Conservation (phyloP, 1,140 invertebrate genomes). For the Mamestra configurata region DNA sequence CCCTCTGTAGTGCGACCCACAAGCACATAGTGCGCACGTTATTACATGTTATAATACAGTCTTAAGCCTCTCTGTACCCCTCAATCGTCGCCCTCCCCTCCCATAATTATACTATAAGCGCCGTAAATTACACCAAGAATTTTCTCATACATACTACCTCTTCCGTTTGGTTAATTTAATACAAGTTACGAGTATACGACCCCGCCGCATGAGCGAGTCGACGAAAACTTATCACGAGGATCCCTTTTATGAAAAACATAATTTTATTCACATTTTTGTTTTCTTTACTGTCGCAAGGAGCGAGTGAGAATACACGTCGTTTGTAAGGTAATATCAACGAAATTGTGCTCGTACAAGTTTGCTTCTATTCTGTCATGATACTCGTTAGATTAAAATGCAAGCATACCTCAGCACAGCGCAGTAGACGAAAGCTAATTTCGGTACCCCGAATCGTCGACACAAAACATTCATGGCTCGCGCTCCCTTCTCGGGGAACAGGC, state of each 20-base stretch:
- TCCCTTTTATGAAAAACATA: constrained; percentile 42
- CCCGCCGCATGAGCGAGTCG: constrained; percentile 3
- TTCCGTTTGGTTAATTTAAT: constrained; percentile 50
- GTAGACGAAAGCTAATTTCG: constrained; percentile 55
- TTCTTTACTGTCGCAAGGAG: constrained; percentile 12
- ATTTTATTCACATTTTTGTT: constrained; percentile 48
- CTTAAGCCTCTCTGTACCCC: constrained; percentile 38
- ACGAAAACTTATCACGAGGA: constrained; percentile 42
- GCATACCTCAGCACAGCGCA: constrained; percentile 33
- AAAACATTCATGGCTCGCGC: constrained; percentile 50
- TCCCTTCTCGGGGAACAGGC: constrained; percentile 36
- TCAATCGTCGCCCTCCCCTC: constrained; percentile 48
- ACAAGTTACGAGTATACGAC: constrained; percentile 26
- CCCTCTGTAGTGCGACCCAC: constrained; percentile 11
- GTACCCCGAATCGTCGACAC: constrained; percentile 52
- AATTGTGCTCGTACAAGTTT: constrained; percentile 15
- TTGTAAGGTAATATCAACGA: constrained; percentile 41
- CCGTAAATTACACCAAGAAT: constrained; percentile 49
- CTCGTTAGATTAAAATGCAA: constrained; percentile 55
- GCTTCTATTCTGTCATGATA: constrained; percentile 7
- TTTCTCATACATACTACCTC: constrained; percentile 47
- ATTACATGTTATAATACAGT: constrained; percentile 48
- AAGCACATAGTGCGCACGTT: constrained; percentile 43
- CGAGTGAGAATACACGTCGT: constrained; percentile 25
- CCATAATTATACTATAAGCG: constrained; percentile 49